phyloP scores from a whole-genome alignment of 2,113 vertebrate genomes.

The Talpa occidentalis region DNA sequence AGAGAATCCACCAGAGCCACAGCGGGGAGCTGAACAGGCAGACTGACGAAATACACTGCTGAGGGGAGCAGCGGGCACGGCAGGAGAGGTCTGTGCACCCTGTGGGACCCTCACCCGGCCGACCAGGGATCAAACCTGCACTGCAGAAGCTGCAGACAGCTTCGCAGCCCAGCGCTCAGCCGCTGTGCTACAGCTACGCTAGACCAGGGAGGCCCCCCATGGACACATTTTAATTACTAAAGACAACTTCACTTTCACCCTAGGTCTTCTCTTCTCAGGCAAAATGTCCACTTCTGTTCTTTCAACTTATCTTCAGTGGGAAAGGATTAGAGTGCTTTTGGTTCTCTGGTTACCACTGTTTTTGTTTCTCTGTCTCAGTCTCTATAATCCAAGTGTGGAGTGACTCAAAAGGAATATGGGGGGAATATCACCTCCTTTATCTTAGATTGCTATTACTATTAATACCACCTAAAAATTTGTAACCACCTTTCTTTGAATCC shows the following conservation, averaged over 20 bases:
- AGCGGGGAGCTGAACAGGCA: no score
- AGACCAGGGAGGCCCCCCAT: no score
- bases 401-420: not conserved
- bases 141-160: no score
- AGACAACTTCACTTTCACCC: not conserved
- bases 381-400: not conserved
- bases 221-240: not conserved
- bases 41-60: no score
- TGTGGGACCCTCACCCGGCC: no score
- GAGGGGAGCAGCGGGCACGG: no score
- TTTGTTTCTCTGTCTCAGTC: not conserved
- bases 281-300: not conserved
- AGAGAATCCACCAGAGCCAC: no score
- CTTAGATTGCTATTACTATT: not conserved
- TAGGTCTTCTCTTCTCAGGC: not conserved
- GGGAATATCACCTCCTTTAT: not conserved
- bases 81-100: no score
- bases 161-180: no score
- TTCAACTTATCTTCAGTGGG: not conserved
- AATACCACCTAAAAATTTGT: not conserved
- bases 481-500: not conserved
- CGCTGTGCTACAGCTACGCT: no score
- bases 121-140: no score
- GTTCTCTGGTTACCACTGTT: not conserved
- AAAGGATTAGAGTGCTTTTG: not conserved